Base-by-base conservation (phyloP, 2,113 vertebrate species). In the Leucoraja erinaceus region DNA sequence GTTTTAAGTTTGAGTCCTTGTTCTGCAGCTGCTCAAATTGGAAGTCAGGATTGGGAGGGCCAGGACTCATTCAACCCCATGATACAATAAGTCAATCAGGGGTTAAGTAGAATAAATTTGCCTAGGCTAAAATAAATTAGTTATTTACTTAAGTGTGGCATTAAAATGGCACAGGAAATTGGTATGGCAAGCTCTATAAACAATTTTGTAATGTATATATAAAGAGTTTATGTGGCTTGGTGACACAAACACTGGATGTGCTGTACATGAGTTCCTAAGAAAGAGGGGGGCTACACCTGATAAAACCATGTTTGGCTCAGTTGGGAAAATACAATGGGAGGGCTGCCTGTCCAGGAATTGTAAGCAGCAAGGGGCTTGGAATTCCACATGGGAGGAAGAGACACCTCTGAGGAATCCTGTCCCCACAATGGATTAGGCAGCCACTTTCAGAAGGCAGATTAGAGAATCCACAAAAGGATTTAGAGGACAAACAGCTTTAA, bases 51-150 rank as follows among this genome's bases (percentile, higher is more conserved):
- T 63, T 88, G 83, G 83, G 83, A 88, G 83, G 28, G 63, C 83
- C 83, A 63, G 83, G 83, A 61, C 56, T 88, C 83, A 88, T 59
- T 88, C 83, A 88, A 88, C 61, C 83, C 59, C 59, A 63, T 88
- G 83, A 63, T 88, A 88, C 56, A 88, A 88, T 88, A 88, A 88
- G 83, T 88, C 83, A 88, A 88, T 88, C 83, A 88, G 83, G 83
- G 83, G 83, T 63, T 47, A 88, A 88, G 83, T 88, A 88, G 83
- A 63, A 88, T 88, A 88, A 88, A 88, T 88, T 88, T 88, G 83
- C 83, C 83, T 88, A 88, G 83, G 83, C 83, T 88, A 88, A 88
- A 88, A 88, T 88, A 88, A 88, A 88, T 88, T 88, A 88, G 83
- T 88, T 88, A 88, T 88, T 63, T 88, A 77, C n/a, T 75, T 77